A percentile compares a stretch with the other conserved stretches of the same genome.
phyloP scores from a whole-genome alignment of 2,888 invertebrate genomes.

The Rotaria magnacalcarata region DNA sequence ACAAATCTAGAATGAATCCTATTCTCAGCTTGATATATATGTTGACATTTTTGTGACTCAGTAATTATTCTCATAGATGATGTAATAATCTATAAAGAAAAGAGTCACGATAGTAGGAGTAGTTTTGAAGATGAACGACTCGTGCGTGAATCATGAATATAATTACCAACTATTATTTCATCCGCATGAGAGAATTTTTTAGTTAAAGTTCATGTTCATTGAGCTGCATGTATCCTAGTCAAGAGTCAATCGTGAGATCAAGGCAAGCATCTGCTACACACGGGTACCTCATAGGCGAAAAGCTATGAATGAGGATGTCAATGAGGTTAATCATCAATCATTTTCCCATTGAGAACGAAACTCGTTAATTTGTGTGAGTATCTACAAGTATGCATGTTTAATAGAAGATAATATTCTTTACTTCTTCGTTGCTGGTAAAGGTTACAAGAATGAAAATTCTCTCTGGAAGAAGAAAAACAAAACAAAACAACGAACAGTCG shows the following conservation, averaged over 20 bases:
- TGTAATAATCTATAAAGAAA: not conserved
- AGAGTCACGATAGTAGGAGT: not conserved
- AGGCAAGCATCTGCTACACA: slow-evolving; percentile 13
- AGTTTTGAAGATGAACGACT: not conserved
- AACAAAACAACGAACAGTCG: slow-evolving; percentile 25
- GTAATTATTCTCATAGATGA: slow-evolving; percentile 21
- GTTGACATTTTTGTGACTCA: slow-evolving; percentile 9
- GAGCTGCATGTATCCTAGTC: not conserved
- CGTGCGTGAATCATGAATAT: slow-evolving; percentile 3
- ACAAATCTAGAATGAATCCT: not conserved
- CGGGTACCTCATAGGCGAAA: not conserved
- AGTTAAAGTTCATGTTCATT: slow-evolving; percentile 11
- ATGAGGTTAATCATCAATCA: slow-evolving; percentile 16
- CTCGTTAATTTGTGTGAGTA: slow-evolving; percentile 4
- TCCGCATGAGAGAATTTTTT: not conserved
- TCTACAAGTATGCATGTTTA: not conserved
- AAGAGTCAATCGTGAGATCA: slow-evolving; percentile 23
- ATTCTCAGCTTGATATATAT: not conserved
- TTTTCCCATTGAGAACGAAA: not conserved
- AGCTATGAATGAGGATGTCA: not conserved
- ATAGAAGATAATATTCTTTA: not conserved
- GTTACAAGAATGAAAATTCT: not conserved
- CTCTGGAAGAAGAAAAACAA: not conserved
- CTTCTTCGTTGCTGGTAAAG: not conserved
- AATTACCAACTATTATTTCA: slow-evolving; percentile 22